phyloP scores from a whole-genome alignment of 2,888 invertebrate genomes.

The Hyles lineata region DNA sequence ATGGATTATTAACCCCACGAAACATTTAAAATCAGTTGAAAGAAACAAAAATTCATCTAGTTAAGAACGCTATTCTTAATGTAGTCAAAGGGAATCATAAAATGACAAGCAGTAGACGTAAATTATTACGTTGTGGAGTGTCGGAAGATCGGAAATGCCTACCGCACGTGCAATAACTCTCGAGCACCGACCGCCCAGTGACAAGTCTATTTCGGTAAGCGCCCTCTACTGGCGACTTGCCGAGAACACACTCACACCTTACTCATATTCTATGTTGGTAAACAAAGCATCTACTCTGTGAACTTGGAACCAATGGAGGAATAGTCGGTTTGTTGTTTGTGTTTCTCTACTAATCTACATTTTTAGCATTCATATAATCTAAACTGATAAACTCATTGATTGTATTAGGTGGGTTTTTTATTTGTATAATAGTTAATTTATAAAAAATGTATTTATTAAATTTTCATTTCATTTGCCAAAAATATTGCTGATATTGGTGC shows the following conservation, averaged over 20 bases:
- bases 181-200: constrained; percentile 50
- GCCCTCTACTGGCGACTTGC: constrained; percentile 82
- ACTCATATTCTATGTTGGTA: constrained; percentile 81
- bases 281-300: constrained; percentile 62
- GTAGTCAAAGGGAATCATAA: constrained; percentile 32
- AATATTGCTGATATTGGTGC: no score
- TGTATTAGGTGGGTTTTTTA: not conserved
- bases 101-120: constrained; percentile 16
- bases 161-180: constrained; percentile 67
- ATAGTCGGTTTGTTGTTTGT: not conserved
- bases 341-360: not conserved
- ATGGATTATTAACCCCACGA: no score
- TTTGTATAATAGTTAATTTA: no score
- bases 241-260: constrained; percentile 68
- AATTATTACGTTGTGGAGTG: constrained; percentile 32
- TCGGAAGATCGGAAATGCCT: constrained; percentile 78
- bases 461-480: no score
- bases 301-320: constrained; percentile 36
- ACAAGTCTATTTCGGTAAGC: constrained; percentile 76
- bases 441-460: no score
- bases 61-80: not conserved
- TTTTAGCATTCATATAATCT: not conserved
- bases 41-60: not conserved
- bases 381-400: not conserved
- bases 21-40: not conserved